Evolutionary conservation across 2,888 invertebrate species (phyloP).

Genomic region (Gisinianus flammeolus): DNA sequence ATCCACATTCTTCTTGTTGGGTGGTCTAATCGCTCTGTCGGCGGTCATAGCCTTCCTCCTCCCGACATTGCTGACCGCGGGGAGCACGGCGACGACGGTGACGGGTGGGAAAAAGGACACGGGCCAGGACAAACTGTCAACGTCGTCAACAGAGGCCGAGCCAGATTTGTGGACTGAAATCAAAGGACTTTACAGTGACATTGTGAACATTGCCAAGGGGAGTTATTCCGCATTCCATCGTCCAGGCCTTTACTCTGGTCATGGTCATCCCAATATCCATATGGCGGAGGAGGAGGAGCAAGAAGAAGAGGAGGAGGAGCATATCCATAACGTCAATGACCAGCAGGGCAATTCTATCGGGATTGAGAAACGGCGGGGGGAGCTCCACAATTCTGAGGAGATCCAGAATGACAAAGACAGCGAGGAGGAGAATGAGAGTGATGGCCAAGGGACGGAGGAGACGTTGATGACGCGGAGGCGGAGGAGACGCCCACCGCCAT

Average conservation of each 20-base stretch:
- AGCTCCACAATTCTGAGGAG: no score
- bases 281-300: constrained; percentile 44
- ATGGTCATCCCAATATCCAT: constrained; percentile 38
- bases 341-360: constrained; percentile 14
- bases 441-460: background rate
- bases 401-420: constrained; percentile 17
- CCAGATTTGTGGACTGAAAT: constrained; percentile 55
- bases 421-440: background rate
- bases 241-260: no score
- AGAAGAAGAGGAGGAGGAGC: background rate
- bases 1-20: constrained; percentile 54
- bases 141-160: constrained; percentile 35
- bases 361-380: background rate
- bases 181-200: constrained; percentile 56
- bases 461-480: background rate
- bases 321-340: background rate
- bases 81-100: background rate
- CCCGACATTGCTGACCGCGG: constrained; percentile 46
- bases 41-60: constrained; percentile 53
- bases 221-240: constrained; percentile 43
- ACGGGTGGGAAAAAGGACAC: constrained; percentile 45
- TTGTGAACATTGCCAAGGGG: constrained; percentile 52
- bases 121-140: constrained; percentile 44
- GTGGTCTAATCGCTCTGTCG: constrained; percentile 54
- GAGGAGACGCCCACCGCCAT: background rate